Evolutionary conservation across 2,888 invertebrate species (phyloP), one percentile per base, ranked within the genome.

Genomic region (Keiferia lycopersicella): DNA sequence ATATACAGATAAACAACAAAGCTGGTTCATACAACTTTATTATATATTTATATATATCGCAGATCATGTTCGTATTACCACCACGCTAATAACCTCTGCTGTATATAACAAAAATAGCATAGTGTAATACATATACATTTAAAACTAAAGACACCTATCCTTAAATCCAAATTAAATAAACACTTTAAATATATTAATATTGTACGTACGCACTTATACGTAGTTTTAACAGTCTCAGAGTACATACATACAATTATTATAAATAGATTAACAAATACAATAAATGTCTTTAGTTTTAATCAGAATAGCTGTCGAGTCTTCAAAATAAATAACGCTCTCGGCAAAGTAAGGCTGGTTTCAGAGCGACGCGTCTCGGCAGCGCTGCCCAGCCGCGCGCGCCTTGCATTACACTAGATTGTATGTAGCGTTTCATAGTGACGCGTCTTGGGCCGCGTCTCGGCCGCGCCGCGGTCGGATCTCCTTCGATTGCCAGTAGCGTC

Each of bases 211-310:
- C 85, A 89, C 87, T 80, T 83, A 86, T 87, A 88, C 87, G 88
- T 87, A 90, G 78, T 80, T 72, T 76, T 88, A 91, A 91, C 90
- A 91, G 90, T 91, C 91, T 90, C 87, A 85, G 81, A 86, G 89
- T 91, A 90, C 89, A 89, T 91, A 91, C 90, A 90, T 91, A 91
- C 90, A 90, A 88, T 86, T 88, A 26, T 62, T 66, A 90, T 88
- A 90, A 89, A 91, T 90, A 91, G 86, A 82, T 83, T 86, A 91
- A 90, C 88, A 90, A 87, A 81, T 73, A 73, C 75, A 22, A 78
- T 76, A 79, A 73, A 73, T 80, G 84, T 79, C 83, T 78, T 79
- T 79, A 81, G 73, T 79, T 79, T 76, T 77, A 70, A 74, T 65
- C 26, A 11, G 7, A 39, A 39, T 58, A 56, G 56, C 56, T 56